A percentile compares a stretch with the other conserved stretches of the same genome.
These are phyloP conservation scores for Melanophora roralis DNA, from an alignment of 2,888 invertebrate species.

Conservation along the genomic window DNA sequence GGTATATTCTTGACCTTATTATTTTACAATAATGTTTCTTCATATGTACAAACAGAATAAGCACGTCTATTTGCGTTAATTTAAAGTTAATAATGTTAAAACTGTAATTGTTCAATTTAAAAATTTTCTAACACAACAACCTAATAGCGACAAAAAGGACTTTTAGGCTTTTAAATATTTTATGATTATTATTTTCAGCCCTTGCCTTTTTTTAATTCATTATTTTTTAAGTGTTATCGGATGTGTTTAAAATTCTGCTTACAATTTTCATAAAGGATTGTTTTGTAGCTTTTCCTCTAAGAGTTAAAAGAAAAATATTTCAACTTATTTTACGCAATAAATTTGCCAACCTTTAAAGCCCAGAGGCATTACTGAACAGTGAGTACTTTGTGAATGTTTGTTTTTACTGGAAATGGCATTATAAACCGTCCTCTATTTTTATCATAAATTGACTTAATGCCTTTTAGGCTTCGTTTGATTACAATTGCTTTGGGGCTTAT, in stretches of 20 bases:
- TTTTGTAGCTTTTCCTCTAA: slow-evolving; percentile 1
- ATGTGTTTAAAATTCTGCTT: background rate
- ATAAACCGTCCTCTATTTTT: slow-evolving; percentile 11
- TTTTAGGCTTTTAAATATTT: slow-evolving; percentile 31
- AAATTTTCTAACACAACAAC: background rate
- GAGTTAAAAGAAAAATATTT: background rate
- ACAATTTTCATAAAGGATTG: background rate
- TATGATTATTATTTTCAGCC: slow-evolving; percentile 26
- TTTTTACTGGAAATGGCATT: slow-evolving; percentile 21
- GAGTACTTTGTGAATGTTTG: background rate
- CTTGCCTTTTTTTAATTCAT: slow-evolving; percentile 18
- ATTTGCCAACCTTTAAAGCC: slow-evolving; percentile 13
- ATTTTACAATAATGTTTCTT: no score
- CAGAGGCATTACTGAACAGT: no score
- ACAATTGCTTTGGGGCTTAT: slow-evolving; percentile 40
- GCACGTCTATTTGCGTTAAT: no score
- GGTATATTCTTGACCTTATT: no score
- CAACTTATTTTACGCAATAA: background rate
- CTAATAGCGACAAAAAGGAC: background rate
- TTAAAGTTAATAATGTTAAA: no score
- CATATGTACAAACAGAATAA: no score
- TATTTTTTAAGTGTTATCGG: background rate
- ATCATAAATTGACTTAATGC: slow-evolving; percentile 43
- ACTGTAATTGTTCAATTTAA: no score
- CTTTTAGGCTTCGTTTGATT: slow-evolving; percentile 26